Evolutionary conservation across 1,140 invertebrate genomes (phyloP).

Genomic region (Agrypnia vestita): DNA sequence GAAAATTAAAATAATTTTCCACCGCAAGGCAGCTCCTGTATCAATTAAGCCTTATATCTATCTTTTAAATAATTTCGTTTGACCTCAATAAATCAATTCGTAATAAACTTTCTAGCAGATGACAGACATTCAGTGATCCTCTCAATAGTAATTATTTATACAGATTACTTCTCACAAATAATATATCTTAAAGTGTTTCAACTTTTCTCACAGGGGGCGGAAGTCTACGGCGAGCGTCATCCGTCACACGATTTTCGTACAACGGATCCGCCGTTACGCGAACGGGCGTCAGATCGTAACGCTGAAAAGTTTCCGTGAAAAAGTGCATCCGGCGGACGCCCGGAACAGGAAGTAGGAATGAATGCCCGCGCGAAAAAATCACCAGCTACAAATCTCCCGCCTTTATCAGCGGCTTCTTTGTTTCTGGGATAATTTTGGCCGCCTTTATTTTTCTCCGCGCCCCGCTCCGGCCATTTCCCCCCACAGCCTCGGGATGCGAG

Average conservation of each 20-base stretch:
- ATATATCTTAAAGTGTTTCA: too few relatives aligned
- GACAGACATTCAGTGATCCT: not conserved
- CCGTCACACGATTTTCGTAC: not conserved
- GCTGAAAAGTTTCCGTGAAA: constrained; percentile 56
- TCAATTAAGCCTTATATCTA: too few relatives aligned
- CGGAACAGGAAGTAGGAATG: constrained; percentile 53
- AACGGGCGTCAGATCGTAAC: constrained; percentile 35
- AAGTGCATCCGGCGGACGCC: constrained; percentile 56
- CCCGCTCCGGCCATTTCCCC: constrained; percentile 6
- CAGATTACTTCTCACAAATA: too few relatives aligned
- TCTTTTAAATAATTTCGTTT: not conserved
- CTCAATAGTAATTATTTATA: too few relatives aligned
- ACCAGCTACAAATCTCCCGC: constrained; percentile 59
- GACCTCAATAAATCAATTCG: not conserved
- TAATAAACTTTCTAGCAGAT: constrained; percentile 1
- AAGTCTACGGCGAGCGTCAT: not conserved
- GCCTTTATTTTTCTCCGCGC: constrained; percentile 46
- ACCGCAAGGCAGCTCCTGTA: too few relatives aligned
- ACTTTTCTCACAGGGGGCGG: not conserved
- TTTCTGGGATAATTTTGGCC: constrained; percentile 52
- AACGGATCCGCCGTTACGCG: constrained; percentile 11
- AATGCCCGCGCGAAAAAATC: constrained; percentile 55
- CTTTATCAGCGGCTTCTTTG: constrained; percentile 57
- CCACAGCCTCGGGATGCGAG: constrained; percentile 52
- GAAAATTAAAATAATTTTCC: too few relatives aligned